Evolutionary conservation across 2,113 vertebrate species (phyloP), one percentile per base, ranked within the genome.

Genomic region (Eudyptes chrysolophus): DNA sequence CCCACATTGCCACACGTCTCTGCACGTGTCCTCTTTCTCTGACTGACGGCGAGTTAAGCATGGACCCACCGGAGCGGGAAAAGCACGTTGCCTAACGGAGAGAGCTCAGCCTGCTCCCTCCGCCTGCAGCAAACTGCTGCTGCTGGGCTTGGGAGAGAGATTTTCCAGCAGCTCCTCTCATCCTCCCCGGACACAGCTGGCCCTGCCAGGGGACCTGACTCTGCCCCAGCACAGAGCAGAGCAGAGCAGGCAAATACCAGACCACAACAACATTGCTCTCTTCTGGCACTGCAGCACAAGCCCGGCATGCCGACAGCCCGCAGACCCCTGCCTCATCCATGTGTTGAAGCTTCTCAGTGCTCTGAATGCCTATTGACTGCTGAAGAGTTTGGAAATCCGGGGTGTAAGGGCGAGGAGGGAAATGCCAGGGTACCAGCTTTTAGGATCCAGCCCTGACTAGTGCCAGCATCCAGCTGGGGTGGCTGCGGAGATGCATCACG

Each of bases 271-370:
- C 22, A 19, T 0, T 11, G 54, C 22, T 84, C 38, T 38, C 12
- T 58, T n/a, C 72, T 22, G 51, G 49, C 55, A 36, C 30, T 44
- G 55, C 26, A 12, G 62, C 83, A 81, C n/a, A 36, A 87, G 44
- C 62, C 62, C 2, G 1, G 48, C 0, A 0, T 32, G 46, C 25
- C 32, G 5, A 22, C 36, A 83, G 46, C 88, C 25, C 4, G 1
- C 48, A 88, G 60, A 46, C 25, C 46, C 26, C 62, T 40, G 58
- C 27, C 49, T 64, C 54, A 61, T 8, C 40, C 7, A 0, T 6
- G 10, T 16, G 15, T 1, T 30, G 38, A 66, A 87, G 36, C 16
- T 57, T 46, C 70, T 70, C 21, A 0, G 18, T 9, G 42, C 38
- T 70, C 60, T 58, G 36, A 48, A n/a, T 24, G 29, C 16, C 64